Percentiles rank a stretch among this genome's conserved stretches.
These are phyloP conservation scores for Nipponacmea schrenckii DNA, from an alignment of 2,888 invertebrate genomes.

Conservation along the genomic window DNA sequence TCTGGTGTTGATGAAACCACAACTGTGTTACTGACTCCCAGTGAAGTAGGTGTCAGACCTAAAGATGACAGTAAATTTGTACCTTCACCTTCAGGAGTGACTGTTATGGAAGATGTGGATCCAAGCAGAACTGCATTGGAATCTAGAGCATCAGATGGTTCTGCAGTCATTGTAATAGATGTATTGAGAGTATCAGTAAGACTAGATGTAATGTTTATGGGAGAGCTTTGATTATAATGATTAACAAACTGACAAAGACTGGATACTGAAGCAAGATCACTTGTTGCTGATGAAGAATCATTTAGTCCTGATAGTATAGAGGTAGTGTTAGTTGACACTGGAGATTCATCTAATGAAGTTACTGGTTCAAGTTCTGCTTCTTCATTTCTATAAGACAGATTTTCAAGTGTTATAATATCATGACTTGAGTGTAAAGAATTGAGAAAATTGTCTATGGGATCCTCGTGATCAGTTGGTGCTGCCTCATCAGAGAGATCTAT, in stretches of 20 bases:
- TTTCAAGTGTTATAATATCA: not conserved
- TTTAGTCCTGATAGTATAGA: not conserved
- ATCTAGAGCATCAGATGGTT: not conserved
- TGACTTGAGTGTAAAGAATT: not conserved
- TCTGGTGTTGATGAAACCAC: not conserved
- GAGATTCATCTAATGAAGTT: not conserved
- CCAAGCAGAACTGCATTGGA: not conserved
- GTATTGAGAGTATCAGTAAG: not conserved
- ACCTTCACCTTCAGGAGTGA: not conserved
- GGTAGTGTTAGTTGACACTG: not conserved
- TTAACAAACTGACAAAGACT: constrained; percentile 5
- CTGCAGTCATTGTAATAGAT: not conserved
- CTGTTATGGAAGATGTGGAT: not conserved
- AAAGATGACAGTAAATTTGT: not conserved
- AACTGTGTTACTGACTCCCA: not conserved
- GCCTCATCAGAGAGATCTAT: not conserved
- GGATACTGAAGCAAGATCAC: not conserved
- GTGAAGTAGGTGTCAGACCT: not conserved
- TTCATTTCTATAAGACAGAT: not conserved
- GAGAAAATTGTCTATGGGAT: not conserved
- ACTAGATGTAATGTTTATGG: constrained; percentile 2
- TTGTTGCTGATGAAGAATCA: not conserved
- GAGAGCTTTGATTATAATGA: constrained; percentile 3
- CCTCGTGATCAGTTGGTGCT: not conserved
- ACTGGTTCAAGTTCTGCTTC: not conserved